phyloP scores from a whole-genome alignment of 2,888 invertebrate genomes.

The Nomada ferruginata region DNA sequence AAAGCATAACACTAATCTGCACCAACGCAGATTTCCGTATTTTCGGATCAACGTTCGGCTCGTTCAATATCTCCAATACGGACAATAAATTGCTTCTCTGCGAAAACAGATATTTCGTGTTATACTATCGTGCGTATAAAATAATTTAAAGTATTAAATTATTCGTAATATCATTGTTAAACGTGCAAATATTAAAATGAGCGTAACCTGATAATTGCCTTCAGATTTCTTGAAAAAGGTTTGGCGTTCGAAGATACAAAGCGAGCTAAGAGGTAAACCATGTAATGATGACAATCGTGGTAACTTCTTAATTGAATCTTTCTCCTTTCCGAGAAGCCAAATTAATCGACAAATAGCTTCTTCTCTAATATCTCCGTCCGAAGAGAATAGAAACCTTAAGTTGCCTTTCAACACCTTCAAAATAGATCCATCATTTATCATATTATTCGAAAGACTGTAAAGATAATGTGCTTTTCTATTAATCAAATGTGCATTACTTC shows the following conservation, averaged over 20 bases:
- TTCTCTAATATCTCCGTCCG: slow-evolving; percentile 83
- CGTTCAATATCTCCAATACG: slow-evolving; percentile 78
- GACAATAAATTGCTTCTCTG: slow-evolving; percentile 85
- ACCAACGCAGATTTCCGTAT: slow-evolving; percentile 88
- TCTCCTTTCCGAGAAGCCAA: slow-evolving; percentile 85
- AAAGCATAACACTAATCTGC: slow-evolving; percentile 88
- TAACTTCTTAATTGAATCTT: slow-evolving; percentile 82
- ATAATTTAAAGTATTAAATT: neutral
- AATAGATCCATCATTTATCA: neutral
- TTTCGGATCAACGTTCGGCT: slow-evolving; percentile 87
- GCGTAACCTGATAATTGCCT: slow-evolving; percentile 79
- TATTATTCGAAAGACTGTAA: neutral
- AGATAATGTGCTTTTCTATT: neutral
- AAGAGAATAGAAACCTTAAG: slow-evolving; percentile 84
- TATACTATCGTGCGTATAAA: neutral
- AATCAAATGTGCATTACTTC: slow-evolving; percentile 82
- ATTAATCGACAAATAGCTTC: slow-evolving; percentile 85
- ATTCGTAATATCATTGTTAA: neutral
- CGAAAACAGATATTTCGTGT: slow-evolving; percentile 55
- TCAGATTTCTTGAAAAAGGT: slow-evolving; percentile 71
- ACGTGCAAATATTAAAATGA: slow-evolving; percentile 25
- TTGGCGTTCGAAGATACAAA: slow-evolving; percentile 82
- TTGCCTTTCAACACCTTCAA: slow-evolving; percentile 85
- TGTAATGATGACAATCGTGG: slow-evolving; percentile 85
- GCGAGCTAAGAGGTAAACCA: slow-evolving; percentile 84